Base-by-base conservation (phyloP, 2,888 invertebrate species). In the Mesorhabditis spiculigera region DNA sequence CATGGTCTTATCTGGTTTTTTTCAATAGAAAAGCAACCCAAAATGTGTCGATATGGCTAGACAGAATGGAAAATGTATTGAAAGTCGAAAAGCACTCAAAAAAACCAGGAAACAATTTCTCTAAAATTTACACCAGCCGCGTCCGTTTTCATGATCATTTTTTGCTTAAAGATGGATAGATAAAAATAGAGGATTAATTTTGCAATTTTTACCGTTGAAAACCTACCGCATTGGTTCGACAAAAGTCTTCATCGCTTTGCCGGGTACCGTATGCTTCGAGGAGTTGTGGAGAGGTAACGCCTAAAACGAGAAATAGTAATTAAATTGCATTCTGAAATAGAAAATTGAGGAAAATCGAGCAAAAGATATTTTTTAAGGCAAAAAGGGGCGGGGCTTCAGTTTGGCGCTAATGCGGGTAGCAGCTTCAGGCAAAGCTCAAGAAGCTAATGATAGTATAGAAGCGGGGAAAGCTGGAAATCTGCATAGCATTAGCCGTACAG, bases 281-380 rank as follows among this genome's bases (percentile, higher is more conserved):
- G 86, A 95, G 91, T 88, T 94, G 93, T 88, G 86, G 85, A 10
- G 84, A 80, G n/a, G 82, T 95, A 93, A 68, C 93, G 89, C 81
- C 92, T 76, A 68, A 43, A 76, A 69, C 28, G 28, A 28, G 28
- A 28, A 28, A 28, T 28, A 28, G 28, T 28, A 28, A 28, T 28
- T 28, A 28, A 28, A 28, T 28, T 28, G 28, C 1, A 28, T 28
- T 28, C 1, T 28, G 28, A 3, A 3, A 28, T 28, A 28, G 28
- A 28, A 28, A 28, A 28, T 28, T 28, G 28, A 28, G 28, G 28
- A 28, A 28, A 28, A 28, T 28, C 28, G 28, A 28, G 28, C 28
- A 28, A 28, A 28, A 28, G 28, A 28, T 28, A 28, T 28, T 28
- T 28, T 28, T 28, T 28, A 28, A 28, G 28, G 28, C 28, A 28